Base-by-base conservation (phyloP, 2,113 vertebrate genomes). In the Asarcornis scutulata region DNA sequence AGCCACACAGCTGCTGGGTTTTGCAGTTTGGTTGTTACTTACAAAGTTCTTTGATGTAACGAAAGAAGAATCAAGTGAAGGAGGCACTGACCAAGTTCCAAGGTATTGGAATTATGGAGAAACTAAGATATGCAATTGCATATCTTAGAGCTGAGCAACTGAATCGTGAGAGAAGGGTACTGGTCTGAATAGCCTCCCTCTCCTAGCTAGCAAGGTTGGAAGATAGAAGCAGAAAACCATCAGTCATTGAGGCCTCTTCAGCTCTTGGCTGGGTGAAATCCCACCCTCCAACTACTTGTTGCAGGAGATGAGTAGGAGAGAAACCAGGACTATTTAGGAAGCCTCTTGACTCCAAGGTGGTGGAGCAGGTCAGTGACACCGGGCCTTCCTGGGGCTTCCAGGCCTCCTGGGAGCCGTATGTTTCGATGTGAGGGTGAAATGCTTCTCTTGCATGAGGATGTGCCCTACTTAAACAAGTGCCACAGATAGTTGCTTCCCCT, bases 391-490 rank as follows among this genome's bases (percentile, higher is more conserved):
- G 68, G 74, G 46, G 32, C 46, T 88, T 74, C 27, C 40, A 68
- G n/a, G 27, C 40, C n/a, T 50, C 21, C 52, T 75, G 38, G 25
- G 31, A 56, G 9, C 9, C 0, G 0, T 15, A 22, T 63, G 12
- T 88, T 80, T 67, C 64, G n/a, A 34, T 64, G 17, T 22, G 52
- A 55, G 53, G 29, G 9, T 80, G 32, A 68, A 66, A 29, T 2
- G 0, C 3, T 2, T 63, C 6, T 42, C 53, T 69, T 31, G 13
- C 14, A 3, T 0, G 17, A 64, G 0, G 56, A 20, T 75, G 12
- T 46, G 66, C 9, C 32, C 16, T 83, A 6, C 52, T 40, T 66
- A 31, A 53, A 20, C 18, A 58, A 32, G 29, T 76, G 56, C 23
- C 53, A 23, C 52, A 53, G 60, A 0, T 11, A 59, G 48, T 48